A percentile compares a stretch with the other conserved stretches of the same genome.
These are phyloP conservation scores for Dipodomys spectabilis DNA, from an alignment of 2,113 vertebrate genomes.

Conservation along the genomic window DNA sequence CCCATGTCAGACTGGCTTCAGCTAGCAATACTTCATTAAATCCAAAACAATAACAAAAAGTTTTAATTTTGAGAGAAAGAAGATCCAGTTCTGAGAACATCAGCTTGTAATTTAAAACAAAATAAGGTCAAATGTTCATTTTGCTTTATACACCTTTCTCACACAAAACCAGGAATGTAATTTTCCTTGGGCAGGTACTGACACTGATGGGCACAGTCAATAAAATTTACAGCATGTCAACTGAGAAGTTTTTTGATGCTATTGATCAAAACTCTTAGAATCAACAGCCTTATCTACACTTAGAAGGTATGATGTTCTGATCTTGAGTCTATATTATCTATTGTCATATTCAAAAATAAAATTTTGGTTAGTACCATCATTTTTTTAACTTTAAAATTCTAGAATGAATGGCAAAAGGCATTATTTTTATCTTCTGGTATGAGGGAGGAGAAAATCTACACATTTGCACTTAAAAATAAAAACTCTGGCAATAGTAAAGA, in stretches of 20 bases:
- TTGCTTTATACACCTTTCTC: conserved; percentile 69
- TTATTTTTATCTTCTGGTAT: conserved; percentile 54
- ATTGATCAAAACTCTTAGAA: conserved; percentile 65
- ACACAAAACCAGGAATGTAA: conserved; percentile 61
- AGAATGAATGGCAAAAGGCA: conserved; percentile 48
- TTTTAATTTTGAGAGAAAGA: no score
- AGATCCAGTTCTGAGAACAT: conserved; percentile 78
- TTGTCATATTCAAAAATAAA: not conserved
- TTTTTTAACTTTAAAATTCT: conserved; percentile 61
- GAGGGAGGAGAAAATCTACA: conserved; percentile 41
- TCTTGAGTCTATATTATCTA: conserved; percentile 49
- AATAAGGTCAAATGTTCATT: conserved; percentile 34
- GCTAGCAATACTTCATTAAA: conserved; percentile 58
- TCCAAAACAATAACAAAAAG: conserved; percentile 29
- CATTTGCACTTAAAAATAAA: conserved; percentile 66
- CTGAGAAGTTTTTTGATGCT: conserved; percentile 62
- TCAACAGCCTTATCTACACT: conserved; percentile 38
- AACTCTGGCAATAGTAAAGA: conserved; percentile 48
- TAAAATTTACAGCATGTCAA: conserved; percentile 49
- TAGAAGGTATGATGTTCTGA: conserved; percentile 46
- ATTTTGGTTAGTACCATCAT: conserved; percentile 47
- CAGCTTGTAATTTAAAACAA: conserved; percentile 70
- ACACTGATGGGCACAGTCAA: conserved; percentile 41
- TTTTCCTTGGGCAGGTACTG: conserved; percentile 64
- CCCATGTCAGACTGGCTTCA: conserved; percentile 58